Evolutionary conservation across 2,113 vertebrate species (phyloP), one percentile per base, ranked within the genome.

Genomic region (Aix galericulata): DNA sequence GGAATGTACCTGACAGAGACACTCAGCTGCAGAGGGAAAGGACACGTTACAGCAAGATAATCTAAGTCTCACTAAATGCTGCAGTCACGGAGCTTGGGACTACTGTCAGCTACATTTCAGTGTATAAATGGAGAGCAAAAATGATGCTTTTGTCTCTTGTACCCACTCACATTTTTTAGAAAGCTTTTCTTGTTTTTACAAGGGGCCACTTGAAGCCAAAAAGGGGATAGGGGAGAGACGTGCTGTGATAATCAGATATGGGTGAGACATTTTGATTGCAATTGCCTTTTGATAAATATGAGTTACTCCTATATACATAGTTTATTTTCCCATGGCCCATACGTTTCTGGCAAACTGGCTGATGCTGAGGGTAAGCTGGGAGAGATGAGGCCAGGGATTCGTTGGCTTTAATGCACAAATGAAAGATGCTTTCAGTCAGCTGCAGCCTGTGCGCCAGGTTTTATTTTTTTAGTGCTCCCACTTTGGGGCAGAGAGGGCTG

Each of bases 381-480:
- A 78, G 84, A 60, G 72, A 50, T 18, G 82, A 88, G 86, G 83
- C 82, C 80, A n/a, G 56, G 85, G 87, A 89, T n/a, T 60, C 50
- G 2, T 56, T 91, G 81, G 69, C 88, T 89, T 82, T 91, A 85
- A 83, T 25, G 81, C 34, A 22, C 59, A 75, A 86, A 23, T 88
- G 86, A 94, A 88, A 92, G 82, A 91, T 90, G 95, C 92, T 73
- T 59, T 92, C 90, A 95, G 91, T 97, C 44, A 62, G 88, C 83
- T 17, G 6, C 50, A 75, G 68, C 27, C 60, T 5, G 11, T 17
- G 64, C 93, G 96, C 96, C 95, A 96, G 92, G 58, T 91, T 95
- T 96, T 89, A 21, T 96, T 95, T 96, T 91, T 83, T 80, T 89
- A 87, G 59, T 46, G 87, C 64, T 96, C 82, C 83, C 67, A 60